phyloP scores from a whole-genome alignment of 2,113 vertebrate genomes.

The Nesoenas mayeri region DNA sequence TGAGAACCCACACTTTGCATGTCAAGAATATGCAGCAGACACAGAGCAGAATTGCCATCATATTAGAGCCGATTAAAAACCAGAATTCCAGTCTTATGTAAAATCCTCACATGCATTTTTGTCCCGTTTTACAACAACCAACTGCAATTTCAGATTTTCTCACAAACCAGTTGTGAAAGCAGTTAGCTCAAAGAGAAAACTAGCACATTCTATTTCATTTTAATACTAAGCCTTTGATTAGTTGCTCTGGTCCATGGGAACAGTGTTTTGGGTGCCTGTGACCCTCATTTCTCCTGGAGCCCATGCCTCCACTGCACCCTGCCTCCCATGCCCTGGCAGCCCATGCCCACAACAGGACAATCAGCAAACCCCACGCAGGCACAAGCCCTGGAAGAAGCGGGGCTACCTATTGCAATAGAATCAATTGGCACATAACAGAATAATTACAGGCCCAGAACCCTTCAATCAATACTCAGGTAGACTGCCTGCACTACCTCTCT shows the following conservation, averaged over 20 bases:
- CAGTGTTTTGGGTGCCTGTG: not conserved
- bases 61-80: not conserved
- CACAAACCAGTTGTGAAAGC: not conserved
- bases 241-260: not conserved
- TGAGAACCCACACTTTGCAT: not conserved
- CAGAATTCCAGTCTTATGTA: not conserved
- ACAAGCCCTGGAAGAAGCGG: too few relatives aligned
- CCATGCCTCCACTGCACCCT: not conserved
- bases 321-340: not conserved
- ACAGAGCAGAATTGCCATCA: not conserved
- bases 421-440: not conserved
- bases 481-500: not conserved
- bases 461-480: not conserved
- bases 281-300: not conserved
- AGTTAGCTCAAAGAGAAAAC: not conserved
- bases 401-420: accelerated
- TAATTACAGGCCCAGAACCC: not conserved
- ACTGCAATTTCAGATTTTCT: not conserved
- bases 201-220: not conserved
- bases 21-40: not conserved
- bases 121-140: not conserved
- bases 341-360: not conserved
- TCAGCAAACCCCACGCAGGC: not conserved
- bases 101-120: not conserved
- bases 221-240: not conserved